Percentiles rank a stretch among this genome's conserved stretches.
These are phyloP conservation scores for Onchidella celtica DNA, from an alignment of 2,888 invertebrate species.

Conservation along the genomic window DNA sequence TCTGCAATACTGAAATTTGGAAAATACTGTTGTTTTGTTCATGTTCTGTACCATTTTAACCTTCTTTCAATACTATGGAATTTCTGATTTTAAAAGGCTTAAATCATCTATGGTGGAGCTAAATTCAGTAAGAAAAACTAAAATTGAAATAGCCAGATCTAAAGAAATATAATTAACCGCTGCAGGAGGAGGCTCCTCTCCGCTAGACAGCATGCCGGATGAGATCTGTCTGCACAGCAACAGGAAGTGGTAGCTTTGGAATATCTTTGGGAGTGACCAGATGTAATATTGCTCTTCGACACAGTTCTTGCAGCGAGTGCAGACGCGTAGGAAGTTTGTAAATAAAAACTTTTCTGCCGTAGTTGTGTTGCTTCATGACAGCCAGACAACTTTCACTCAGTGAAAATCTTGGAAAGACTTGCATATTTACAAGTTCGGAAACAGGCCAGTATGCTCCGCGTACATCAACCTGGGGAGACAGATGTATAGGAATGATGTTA, in stretches of 20 bases:
- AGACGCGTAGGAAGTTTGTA: constrained; percentile 65
- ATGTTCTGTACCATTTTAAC: too few species aligned
- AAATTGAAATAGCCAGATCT: too few species aligned
- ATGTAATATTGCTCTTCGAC: constrained; percentile 64
- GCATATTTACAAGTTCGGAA: constrained; percentile 68
- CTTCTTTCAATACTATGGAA: too few species aligned
- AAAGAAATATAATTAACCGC: too few species aligned
- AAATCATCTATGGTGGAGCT: too few species aligned
- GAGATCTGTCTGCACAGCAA: constrained; percentile 23
- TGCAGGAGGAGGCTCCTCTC: too few species aligned
- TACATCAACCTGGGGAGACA: constrained; percentile 57
- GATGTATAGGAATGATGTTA: too few species aligned
- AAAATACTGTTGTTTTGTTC: too few species aligned
- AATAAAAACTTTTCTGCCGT: constrained; percentile 64
- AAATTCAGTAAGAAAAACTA: too few species aligned
- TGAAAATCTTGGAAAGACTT: constrained; percentile 70
- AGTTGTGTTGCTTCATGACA: constrained; percentile 66
- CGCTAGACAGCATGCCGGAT: constrained; percentile 11
- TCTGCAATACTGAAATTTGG: too few species aligned
- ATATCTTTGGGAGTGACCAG: constrained; percentile 60
- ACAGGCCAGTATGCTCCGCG: constrained; percentile 70
- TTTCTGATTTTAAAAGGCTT: too few species aligned
- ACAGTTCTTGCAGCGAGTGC: constrained; percentile 61
- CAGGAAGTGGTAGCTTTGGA: constrained; percentile 64
- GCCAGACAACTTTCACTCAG: constrained; percentile 66